Base-by-base conservation (phyloP, 2,888 invertebrate genomes). In the Pollenia griseotomentosa region DNA sequence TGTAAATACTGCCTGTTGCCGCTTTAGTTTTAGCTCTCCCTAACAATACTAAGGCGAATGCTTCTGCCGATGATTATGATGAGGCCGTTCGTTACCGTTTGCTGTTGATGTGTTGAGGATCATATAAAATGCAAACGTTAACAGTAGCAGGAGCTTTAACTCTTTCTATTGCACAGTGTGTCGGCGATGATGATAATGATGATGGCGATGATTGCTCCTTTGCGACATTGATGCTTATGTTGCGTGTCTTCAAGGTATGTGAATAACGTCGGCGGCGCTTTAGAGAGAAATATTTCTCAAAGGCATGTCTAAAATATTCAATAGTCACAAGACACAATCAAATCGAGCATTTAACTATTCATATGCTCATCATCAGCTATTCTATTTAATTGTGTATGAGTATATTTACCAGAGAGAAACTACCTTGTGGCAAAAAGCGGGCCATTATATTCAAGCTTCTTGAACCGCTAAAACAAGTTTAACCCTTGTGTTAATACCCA, bases 211-310 rank as follows among this genome's bases (percentile, higher is more conserved):
- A 87, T 88, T 79, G 86, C 85, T 87, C 81, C 74, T 88, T 83
- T 88, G 88, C 86, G 86, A 89, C 88, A 88, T 88, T 86, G 88
- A 88, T 86, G 88, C 87, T 87, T 84, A 87, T 83, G 87, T 84
- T 88, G 80, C 88, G 86, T 87, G 87, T 84, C 84, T 83, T 87
- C 14, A 16, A 71, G 84, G 77, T 81, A 87, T 87, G 83, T 55
- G 81, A 78, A 61, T 81, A 80, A 86, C 73, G 71, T 87, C 77
- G 87, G 77, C 84, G 87, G 87, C 84, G 87, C 84, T 87, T 87
- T 87, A 84, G 83, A 80, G 81, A 68, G 73, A 73, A 84, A 59
- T 81, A 51, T 63, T 83, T 83, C 12, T 66, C 33, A 81, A 48
- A 81, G 77, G 84, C 80, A 84, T 81, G 61, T 74, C 61, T 14